phyloP scores from a whole-genome alignment of 2,888 invertebrate genomes.

The Elmis aenea region DNA sequence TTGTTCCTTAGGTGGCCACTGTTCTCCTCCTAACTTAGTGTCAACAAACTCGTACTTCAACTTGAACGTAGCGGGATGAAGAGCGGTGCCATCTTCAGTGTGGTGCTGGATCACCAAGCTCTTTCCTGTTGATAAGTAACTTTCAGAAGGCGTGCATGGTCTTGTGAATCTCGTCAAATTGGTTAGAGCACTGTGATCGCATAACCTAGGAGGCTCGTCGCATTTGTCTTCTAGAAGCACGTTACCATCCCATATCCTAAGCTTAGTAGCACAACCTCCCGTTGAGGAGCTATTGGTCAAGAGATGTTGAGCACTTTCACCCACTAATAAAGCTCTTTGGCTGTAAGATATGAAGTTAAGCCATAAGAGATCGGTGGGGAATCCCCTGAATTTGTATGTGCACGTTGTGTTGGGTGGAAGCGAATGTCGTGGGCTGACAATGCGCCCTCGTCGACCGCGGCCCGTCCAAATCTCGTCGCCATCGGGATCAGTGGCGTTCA shows the following conservation, averaged over 20 bases:
- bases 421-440: conserved; percentile 77
- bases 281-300: conserved; percentile 36
- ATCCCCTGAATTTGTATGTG: conserved; percentile 78
- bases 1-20: conserved; percentile 47
- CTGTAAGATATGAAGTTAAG: conserved; percentile 82
- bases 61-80: conserved; percentile 70
- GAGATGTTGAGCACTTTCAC: conserved; percentile 42
- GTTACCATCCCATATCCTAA: conserved; percentile 71
- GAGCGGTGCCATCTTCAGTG: conserved; percentile 68
- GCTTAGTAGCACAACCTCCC: conserved; percentile 61
- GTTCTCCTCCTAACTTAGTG: conserved; percentile 68
- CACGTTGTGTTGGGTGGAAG: conserved; percentile 82
- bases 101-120: conserved; percentile 51
- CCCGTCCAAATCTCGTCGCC: conserved; percentile 54
- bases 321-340: conserved; percentile 66
- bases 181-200: conserved; percentile 73
- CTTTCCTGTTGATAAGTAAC: conserved; percentile 62
- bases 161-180: conserved; percentile 71
- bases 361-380: conserved; percentile 77
- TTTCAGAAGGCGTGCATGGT: conserved; percentile 74
- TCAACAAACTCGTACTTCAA: conserved; percentile 80
- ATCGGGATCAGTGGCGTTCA: conserved; percentile 67
- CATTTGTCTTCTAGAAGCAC: conserved; percentile 66
- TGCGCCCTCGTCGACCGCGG: conserved; percentile 63
- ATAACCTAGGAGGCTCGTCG: conserved; percentile 73